Evolutionary conservation across 2,888 invertebrate genomes (phyloP).

Genomic region (Nomada flava): DNA sequence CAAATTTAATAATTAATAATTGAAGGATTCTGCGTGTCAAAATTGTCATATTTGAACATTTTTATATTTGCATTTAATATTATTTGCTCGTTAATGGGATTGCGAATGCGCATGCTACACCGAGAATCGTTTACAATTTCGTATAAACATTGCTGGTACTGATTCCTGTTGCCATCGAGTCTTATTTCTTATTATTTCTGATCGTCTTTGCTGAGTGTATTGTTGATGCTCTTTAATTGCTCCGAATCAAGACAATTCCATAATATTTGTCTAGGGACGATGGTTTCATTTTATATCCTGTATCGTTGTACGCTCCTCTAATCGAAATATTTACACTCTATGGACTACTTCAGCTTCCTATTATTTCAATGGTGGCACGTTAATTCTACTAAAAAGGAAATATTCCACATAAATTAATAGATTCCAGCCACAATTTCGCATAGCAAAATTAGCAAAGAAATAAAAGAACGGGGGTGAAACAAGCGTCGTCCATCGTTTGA

Average conservation of each 20-base stretch:
- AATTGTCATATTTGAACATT: too few relatives aligned
- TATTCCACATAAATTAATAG: too few relatives aligned
- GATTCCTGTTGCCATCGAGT: slow-evolving; percentile 6
- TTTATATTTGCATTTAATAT: too few relatives aligned
- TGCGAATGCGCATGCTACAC: not conserved
- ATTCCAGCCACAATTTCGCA: too few relatives aligned
- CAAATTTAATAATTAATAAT: too few relatives aligned
- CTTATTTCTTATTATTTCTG: not conserved
- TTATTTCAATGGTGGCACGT: too few relatives aligned
- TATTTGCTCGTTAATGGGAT: not conserved
- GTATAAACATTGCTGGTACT: slow-evolving; percentile 12
- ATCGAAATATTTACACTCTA: too few relatives aligned
- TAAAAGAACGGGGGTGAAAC: not conserved
- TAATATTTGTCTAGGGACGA: not conserved
- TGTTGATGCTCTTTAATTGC: slow-evolving; percentile 9
- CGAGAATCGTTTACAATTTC: slow-evolving; percentile 2
- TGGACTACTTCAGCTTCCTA: too few relatives aligned
- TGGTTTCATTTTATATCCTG: too few relatives aligned
- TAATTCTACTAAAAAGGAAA: too few relatives aligned
- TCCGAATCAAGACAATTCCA: slow-evolving; percentile 9
- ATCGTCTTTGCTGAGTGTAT: not conserved
- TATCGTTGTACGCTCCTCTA: too few relatives aligned
- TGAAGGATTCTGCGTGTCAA: too few relatives aligned
- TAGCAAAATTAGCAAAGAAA: not conserved
- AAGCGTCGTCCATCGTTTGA: not conserved